Base-by-base conservation (phyloP, 2,113 vertebrate genomes). In the Labrus mixtus region DNA sequence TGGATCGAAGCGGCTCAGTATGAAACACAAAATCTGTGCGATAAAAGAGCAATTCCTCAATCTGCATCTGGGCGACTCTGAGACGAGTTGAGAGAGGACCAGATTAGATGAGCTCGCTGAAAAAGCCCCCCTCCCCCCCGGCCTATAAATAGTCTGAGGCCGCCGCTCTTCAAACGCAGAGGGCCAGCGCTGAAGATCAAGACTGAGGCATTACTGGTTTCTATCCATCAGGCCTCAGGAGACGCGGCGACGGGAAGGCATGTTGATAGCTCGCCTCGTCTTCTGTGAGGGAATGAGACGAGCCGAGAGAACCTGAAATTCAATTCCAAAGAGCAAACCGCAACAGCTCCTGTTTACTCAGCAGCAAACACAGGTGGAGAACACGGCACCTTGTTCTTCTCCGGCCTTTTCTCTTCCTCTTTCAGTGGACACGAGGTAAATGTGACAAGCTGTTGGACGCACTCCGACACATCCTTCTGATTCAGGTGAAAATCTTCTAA, bases 281-380 rank as follows among this genome's bases (percentile, higher is more conserved):
- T 82, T 77, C 43, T 66, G 79, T 55, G 19, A 73, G 11, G 12
- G 45, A 90, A 81, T 83, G 82, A 83, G 86, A 85, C 73, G 74
- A 78, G 84, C 78, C 36, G 15, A 56, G 45, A 73, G 45, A 76
- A 64, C 39, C 66, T 89, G 85, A 90, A 91, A 93, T 82, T 79
- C 76, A 89, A 90, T 82, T 91, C 88, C 71, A 79, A 66, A 79
- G 84, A 86, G 66, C 68, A 81, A 85, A 90, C 87, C 76, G 11
- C 85, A 86, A 75, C 82, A 79, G 85, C 87, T 90, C 67, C 84
- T 91, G 88, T 91, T 89, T 85, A 85, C 82, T 89, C 78, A 82
- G 84, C 10, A 48, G 73, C 81, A 86, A 82, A 88, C 87, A 78
- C 87, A 91, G 90, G 89, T 91, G 91, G 84, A 72, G 46, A 68